A percentile compares a stretch with the other conserved stretches of the same genome.
These are phyloP conservation scores for Turdus rufiventris DNA, from an alignment of 2,113 vertebrate species.

Conservation along the genomic window DNA sequence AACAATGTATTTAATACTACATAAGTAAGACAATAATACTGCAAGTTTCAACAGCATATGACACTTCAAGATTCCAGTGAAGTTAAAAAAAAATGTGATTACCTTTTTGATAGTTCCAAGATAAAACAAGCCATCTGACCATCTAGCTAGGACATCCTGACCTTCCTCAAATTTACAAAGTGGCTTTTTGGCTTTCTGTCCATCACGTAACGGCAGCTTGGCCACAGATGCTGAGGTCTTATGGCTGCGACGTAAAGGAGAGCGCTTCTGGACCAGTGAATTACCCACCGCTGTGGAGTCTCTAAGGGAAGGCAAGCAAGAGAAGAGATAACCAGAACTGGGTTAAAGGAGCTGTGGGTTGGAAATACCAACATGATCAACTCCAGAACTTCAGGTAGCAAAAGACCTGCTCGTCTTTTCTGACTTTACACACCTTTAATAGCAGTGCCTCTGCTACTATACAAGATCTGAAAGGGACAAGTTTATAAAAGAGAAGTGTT, in stretches of 20 bases:
- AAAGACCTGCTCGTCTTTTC: not conserved
- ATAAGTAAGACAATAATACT: not conserved
- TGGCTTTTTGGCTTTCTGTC: constrained; percentile 85
- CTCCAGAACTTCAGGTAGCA: not conserved
- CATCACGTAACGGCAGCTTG: constrained; percentile 81
- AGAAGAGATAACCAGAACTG: not conserved
- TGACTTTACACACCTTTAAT: not conserved
- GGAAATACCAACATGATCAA: not conserved
- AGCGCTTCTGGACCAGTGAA: constrained; percentile 90
- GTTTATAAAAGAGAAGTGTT: not conserved
- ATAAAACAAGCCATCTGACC: constrained; percentile 99
- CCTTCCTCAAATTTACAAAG: constrained; percentile 93
- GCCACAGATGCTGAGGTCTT: constrained; percentile 83
- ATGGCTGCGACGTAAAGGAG: constrained; percentile 82
- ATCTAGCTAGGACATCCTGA: constrained; percentile 97
- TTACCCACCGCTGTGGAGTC: constrained; percentile 91
- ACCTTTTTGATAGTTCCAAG: constrained; percentile 98
- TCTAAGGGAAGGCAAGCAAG: constrained; percentile 66
- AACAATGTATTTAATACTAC: not conserved
- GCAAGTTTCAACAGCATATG: not conserved
- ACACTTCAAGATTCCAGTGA: not conserved
- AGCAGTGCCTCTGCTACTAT: not conserved
- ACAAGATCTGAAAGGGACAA: not conserved
- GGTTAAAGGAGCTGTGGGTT: not conserved
- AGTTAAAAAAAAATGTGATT: constrained; percentile 4